Base-by-base conservation (phyloP, 2,888 invertebrate species). In the Polyommatus iphigenia region DNA sequence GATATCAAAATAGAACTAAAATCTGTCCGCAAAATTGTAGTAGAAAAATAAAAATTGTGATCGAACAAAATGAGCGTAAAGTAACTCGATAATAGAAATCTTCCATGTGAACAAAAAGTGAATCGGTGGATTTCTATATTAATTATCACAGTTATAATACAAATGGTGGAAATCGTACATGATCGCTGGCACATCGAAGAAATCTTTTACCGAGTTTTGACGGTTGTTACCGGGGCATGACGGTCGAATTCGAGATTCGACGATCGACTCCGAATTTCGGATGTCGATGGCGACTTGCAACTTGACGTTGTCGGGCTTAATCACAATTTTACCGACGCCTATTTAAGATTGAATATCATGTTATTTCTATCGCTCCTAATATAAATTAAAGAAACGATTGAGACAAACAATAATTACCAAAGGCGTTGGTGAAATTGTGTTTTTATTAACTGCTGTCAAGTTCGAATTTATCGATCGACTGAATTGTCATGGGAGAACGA, bases 141-240 rank as follows among this genome's bases (percentile, higher is more conserved):
- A 91, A 93, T 89, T 92, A 93, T 93, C 93, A 93, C 93, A 93
- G 93, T 92, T 93, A 91, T 90, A 92, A 92, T 92, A 93, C 90
- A 91, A 89, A 89, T 88, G 87, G 88, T 89, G 90, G 90, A 90
- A 89, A 88, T 88, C 87, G 87, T 87, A 87, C 83, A 83, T 87
- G 86, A 86, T 85, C 86, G 86, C 88, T 89, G 89, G 88, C 88
- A 89, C 87, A 87, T 89, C 91, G 92, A 92, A 91, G 91, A 92
- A 92, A 93, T 92, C 92, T 89, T 91, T 91, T 86, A 87, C 87
- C 91, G 91, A 91, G 72, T 71, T 71, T 71, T 50, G 57, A 76
- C 77, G 71, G 50, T 36, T n/a, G 29, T 50, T n/a, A 8, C 54
- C 77, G 54, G 46, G 71, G 32, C 15, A 67, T n/a, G 72, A 71